Evolutionary conservation across 2,113 vertebrate species (phyloP), one percentile per base, ranked within the genome.

Genomic region (Serilophus lunatus): DNA sequence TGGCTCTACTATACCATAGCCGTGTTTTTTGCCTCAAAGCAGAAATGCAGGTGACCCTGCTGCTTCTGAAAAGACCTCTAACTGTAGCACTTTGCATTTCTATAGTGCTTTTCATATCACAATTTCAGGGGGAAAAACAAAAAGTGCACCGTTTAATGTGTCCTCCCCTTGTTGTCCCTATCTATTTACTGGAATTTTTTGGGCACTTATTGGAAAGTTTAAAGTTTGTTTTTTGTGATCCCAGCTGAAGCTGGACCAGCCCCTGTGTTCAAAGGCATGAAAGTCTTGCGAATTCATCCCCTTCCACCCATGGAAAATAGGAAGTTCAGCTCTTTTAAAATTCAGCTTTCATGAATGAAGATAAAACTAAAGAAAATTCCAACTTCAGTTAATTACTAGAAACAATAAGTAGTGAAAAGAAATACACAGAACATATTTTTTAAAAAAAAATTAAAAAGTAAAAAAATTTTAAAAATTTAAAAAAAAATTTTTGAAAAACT

Each of bases 261-360:
- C 38, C 3, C 0, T 29, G 0, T 24, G 18, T 33, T 89, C 50
- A 0, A 0, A 81, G 71, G 35, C 9, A n/a, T 9, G 2, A 71
- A 50, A 40, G 18, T 51, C 33, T 42, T 13, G 13, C 2, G 2
- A 22, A 7, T 54, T 3, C 22, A 61, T 8, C 4, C 4, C 1
- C 7, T 44, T 69, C 44, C 17, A 74, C 6, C 5, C 29, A 10
- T 13, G 20, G 23, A 13, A 84, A 84, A 59, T 3, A 2, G 25
- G 5, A 19, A 9, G 4, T 33, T 61, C 64, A 40, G 20, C 10
- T 10, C 13, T 71, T 54, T 57, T 59, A 35, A 56, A 87, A 87
- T 79, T 38, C n/a, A 45, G 13, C 33, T 35, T 65, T n/a, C n/a
- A 22, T 11, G 44, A 56, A 64, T 0, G 0, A 53, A 81, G 40